These are phyloP conservation scores for Lepus oiostolus DNA, from an alignment of 2,797 vertebrate species.

Conservation along the genomic window DNA sequence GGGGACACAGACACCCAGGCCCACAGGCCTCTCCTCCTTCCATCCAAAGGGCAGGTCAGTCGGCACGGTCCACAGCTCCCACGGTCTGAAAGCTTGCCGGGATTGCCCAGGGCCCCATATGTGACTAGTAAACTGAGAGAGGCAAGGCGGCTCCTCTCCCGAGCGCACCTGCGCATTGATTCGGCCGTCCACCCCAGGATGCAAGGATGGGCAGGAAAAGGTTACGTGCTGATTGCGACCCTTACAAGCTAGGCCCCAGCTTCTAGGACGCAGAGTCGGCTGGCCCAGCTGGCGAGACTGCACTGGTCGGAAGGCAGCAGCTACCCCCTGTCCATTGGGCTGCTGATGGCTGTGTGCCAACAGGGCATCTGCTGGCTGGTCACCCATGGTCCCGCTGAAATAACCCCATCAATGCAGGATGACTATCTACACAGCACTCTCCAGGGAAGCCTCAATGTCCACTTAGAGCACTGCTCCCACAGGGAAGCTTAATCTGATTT, in stretches of 20 bases:
- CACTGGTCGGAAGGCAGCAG: neutral
- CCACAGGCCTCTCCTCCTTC: neutral
- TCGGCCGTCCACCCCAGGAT: neutral
- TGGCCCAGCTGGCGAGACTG: neutral
- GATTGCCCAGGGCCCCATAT: neutral
- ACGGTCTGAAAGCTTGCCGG: neutral
- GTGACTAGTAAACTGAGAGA: neutral
- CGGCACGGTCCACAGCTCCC: neutral
- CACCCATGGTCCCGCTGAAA: neutral
- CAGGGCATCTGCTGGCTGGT: neutral
- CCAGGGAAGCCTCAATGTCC: neutral
- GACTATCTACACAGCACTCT: neutral
- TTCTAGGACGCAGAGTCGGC: neutral
- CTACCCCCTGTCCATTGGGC: neutral
- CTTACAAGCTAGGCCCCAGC: neutral
- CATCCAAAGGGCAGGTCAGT: neutral
- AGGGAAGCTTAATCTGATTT: slow-evolving; percentile 38
- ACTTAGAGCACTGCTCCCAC: neutral
- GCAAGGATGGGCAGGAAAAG: neutral
- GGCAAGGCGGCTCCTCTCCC: neutral
- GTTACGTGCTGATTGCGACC: neutral
- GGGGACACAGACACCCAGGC: neutral
- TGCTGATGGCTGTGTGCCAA: neutral
- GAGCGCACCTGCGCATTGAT: neutral
- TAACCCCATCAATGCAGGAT: neutral